Percentiles rank a stretch among this genome's conserved stretches.
Conservation (phyloP, 2,113 vertebrate species). For the Sclerurus mexicanus region DNA sequence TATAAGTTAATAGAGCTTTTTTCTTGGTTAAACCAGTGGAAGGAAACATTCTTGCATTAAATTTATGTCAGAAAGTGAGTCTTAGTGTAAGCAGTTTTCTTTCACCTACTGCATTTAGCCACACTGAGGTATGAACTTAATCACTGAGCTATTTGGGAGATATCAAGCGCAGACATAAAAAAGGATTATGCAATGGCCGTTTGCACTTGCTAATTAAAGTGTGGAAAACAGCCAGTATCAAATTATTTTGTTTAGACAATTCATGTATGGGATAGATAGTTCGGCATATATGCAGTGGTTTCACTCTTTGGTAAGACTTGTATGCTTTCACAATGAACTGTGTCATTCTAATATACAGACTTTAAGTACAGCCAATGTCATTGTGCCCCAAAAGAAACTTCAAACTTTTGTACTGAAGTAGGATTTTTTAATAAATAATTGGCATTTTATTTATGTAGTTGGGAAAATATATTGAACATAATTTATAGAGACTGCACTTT, state of each 20-base stretch:
- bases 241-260: constrained; percentile 25
- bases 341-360: not conserved
- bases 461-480: not conserved
- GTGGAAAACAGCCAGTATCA: constrained; percentile 31
- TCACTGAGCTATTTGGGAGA: not conserved
- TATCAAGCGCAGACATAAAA: constrained; percentile 33
- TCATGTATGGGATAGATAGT: not conserved
- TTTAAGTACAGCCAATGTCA: not conserved
- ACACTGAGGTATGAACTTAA: constrained; percentile 12
- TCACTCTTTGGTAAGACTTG: not conserved
- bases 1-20: not conserved
- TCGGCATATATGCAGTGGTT: not conserved
- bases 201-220: constrained; percentile 48
- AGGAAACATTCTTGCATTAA: not conserved
- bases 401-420: not conserved
- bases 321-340: not conserved
- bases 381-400: not conserved
- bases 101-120: not conserved
- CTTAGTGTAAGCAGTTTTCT: not conserved
- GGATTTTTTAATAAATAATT: not conserved
- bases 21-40: not conserved
- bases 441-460: not conserved
- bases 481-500: not conserved
- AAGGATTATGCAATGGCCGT: constrained; percentile 13
- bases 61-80: not conserved